Conservation (phyloP, 2,888 invertebrate species). For the Teleiodes luculella region DNA sequence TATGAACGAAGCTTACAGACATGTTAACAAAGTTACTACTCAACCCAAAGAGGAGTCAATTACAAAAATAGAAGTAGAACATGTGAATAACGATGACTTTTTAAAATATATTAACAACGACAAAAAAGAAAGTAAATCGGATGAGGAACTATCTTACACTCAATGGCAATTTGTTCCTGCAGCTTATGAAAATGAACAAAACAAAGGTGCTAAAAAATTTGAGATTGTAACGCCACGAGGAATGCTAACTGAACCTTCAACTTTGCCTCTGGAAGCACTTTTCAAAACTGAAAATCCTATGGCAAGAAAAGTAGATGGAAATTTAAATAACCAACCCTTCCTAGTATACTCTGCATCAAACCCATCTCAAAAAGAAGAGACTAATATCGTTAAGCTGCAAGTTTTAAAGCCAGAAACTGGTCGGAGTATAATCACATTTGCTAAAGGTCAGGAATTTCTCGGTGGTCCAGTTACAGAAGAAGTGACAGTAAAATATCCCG, state of each 20-base stretch:
- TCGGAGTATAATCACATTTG: slow-evolving; percentile 57
- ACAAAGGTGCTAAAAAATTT: slow-evolving; percentile 48
- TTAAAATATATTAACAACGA: slow-evolving; percentile 63
- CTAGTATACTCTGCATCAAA: slow-evolving; percentile 68
- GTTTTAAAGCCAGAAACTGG: slow-evolving; percentile 53
- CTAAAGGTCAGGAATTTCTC: slow-evolving; percentile 62
- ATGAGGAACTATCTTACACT: slow-evolving; percentile 38
- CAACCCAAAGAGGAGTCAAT: slow-evolving; percentile 27
- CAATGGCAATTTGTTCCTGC: slow-evolving; percentile 73
- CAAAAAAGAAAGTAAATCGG: slow-evolving; percentile 47
- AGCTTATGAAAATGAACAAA: slow-evolving; percentile 65
- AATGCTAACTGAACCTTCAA: slow-evolving; percentile 78
- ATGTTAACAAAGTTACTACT: slow-evolving; percentile 45
- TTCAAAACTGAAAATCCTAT: slow-evolving; percentile 78
- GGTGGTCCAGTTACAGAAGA: slow-evolving; percentile 48
- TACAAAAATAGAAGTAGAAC: slow-evolving; percentile 40
- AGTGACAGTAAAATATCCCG: slow-evolving; percentile 43
- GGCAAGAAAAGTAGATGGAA: slow-evolving; percentile 43
- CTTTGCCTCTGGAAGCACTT: slow-evolving; percentile 82
- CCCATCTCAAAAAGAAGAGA: slow-evolving; percentile 49
- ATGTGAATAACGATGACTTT: slow-evolving; percentile 53
- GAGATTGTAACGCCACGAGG: slow-evolving; percentile 63
- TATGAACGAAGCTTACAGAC: slow-evolving; percentile 70
- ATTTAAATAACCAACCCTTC: slow-evolving; percentile 56
- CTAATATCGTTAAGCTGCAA: slow-evolving; percentile 53